phyloP scores from a whole-genome alignment of 2,113 vertebrate species.

The Myrmecobius fasciatus region DNA sequence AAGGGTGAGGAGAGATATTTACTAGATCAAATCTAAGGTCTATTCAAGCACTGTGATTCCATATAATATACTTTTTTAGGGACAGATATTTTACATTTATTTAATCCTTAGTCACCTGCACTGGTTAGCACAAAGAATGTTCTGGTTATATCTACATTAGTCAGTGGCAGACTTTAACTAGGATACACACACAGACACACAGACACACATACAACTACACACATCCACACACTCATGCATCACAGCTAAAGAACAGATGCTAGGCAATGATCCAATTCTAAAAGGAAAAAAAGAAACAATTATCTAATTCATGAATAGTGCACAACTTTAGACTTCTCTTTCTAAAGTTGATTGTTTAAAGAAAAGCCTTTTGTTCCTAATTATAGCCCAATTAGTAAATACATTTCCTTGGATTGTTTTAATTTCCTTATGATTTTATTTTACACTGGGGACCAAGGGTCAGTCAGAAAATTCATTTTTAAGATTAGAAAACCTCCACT shows the following conservation, averaged over 20 bases:
- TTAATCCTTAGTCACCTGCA: background rate
- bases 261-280: background rate
- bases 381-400: slow-evolving; percentile 1
- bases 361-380: background rate
- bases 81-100: background rate
- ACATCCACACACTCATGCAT: background rate
- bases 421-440: background rate
- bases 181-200: background rate
- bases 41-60: background rate
- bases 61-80: background rate
- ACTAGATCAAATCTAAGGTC: background rate
- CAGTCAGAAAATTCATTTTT: background rate
- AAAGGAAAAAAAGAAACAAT: background rate
- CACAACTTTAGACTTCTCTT: background rate
- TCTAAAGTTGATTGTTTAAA: background rate
- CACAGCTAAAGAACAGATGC: background rate
- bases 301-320: background rate
- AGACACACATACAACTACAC: background rate
- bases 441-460: background rate
- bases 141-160: background rate
- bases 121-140: background rate
- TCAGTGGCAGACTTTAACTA: background rate
- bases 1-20: background rate
- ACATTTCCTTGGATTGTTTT: background rate
- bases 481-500: background rate